Evolutionary conservation across 92 coral and sea anemone species (phyloP).

Genomic region (Plumapathes pennacea): DNA sequence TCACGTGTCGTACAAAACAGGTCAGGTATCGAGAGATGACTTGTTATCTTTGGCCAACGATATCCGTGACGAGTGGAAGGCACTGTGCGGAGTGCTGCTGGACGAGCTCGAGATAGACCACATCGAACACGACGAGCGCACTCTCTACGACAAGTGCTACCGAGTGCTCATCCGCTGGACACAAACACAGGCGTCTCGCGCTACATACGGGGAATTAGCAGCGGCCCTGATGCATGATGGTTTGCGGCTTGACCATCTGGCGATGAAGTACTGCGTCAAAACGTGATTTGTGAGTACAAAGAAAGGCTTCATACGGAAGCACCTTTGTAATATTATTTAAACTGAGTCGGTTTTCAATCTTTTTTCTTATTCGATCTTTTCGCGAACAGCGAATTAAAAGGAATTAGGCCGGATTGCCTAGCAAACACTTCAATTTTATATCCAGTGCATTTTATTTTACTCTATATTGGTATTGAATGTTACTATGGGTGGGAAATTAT

Average conservation of each 20-base stretch:
- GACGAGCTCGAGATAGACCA: conserved; percentile 1
- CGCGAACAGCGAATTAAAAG: too few relatives aligned
- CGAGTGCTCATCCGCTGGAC: conserved; percentile 2
- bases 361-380: too few relatives aligned
- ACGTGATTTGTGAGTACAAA: too few relatives aligned
- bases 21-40: conserved; percentile 16
- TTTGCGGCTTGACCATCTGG: conserved; percentile 4
- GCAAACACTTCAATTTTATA: too few relatives aligned
- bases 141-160: conserved; percentile 18
- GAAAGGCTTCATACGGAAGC: too few relatives aligned
- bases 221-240: conserved; percentile 11
- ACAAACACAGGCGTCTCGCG: conserved; percentile 4
- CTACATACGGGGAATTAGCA: conserved; percentile 21
- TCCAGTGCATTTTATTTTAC: too few relatives aligned
- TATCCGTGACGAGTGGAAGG: conserved; percentile 16
- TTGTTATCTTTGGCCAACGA: conserved; percentile 14
- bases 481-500: too few relatives aligned
- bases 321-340: too few relatives aligned
- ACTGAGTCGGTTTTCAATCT: too few relatives aligned
- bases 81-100: conserved; percentile 14
- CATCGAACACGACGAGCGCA: conserved; percentile 12
- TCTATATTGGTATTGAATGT: too few relatives aligned
- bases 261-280: conserved; percentile 20
- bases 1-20: conserved; percentile 8
- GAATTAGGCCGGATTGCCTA: too few relatives aligned